phyloP scores from a whole-genome alignment of 1,140 invertebrate species.

The Zaprionus africanus region DNA sequence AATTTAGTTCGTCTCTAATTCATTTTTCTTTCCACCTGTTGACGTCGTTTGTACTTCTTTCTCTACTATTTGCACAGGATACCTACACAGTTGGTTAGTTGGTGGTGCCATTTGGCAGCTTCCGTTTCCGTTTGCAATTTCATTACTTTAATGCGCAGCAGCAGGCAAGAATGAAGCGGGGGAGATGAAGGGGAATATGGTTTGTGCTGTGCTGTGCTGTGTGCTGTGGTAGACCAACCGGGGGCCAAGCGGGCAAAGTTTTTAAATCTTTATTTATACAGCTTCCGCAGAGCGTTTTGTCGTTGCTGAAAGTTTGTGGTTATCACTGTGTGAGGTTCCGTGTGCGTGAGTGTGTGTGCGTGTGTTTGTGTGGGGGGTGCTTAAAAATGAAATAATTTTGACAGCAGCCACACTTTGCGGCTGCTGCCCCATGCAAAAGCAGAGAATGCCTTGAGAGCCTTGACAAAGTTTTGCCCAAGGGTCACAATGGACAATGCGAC shows the following conservation, averaged over 20 bases:
- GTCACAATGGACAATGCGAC: conserved; percentile 23
- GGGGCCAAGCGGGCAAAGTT: conserved; percentile 55
- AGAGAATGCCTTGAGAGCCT: conserved; percentile 58
- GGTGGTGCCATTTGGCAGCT: conserved; percentile 55
- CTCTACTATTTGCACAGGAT: background rate
- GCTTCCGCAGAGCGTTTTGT: conserved; percentile 65
- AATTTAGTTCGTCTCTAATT: background rate
- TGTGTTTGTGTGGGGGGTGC: conserved; percentile 21
- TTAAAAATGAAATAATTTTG: conserved; percentile 71
- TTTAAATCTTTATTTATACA: conserved; percentile 81
- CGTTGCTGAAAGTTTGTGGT: conserved; percentile 56
- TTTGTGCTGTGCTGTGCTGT: background rate
- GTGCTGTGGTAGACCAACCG: background rate
- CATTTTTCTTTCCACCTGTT: background rate
- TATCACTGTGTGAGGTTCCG: conserved; percentile 17
- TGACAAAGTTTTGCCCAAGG: conserved; percentile 56
- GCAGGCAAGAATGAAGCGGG: background rate
- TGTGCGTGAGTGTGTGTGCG: conserved; percentile 16
- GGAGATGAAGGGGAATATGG: too few species aligned
- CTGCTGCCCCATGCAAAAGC: conserved; percentile 38
- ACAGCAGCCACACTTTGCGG: conserved; percentile 68
- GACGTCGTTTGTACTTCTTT: background rate
- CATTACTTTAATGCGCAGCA: conserved; percentile 69
- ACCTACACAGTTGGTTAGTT: conserved; percentile 15
- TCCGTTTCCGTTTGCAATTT: conserved; percentile 69